phyloP scores from a whole-genome alignment of 2,888 invertebrate genomes.

The Pseudoips prasinana region DNA sequence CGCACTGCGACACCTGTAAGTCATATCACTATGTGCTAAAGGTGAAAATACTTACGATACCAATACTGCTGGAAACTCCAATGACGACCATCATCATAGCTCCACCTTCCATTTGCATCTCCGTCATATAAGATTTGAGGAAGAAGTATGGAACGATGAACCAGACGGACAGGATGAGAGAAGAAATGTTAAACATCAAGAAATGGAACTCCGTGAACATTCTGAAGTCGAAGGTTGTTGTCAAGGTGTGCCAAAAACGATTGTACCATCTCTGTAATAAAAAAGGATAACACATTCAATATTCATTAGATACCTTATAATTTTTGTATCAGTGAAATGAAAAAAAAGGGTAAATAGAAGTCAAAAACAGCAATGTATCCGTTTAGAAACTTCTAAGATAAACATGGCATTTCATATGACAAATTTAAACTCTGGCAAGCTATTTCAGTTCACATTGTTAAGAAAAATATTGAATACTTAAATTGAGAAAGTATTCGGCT shows the following conservation, averaged over 20 bases:
- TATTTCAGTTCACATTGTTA: no score
- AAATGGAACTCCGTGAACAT: conserved; percentile 91
- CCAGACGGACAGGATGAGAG: conserved; percentile 94
- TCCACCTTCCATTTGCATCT: conserved; percentile 85
- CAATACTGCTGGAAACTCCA: conserved; percentile 93
- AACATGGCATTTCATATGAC: conserved; percentile 22
- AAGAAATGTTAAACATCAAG: conserved; percentile 90
- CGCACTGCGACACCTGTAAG: no score
- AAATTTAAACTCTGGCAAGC: no score
- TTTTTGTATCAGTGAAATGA: no score
- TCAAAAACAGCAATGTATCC: background rate
- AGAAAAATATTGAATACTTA: no score
- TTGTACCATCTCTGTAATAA: conserved; percentile 87
- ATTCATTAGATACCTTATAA: no score
- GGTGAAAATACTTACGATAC: conserved; percentile 88
- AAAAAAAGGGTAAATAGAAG: background rate
- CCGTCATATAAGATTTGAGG: conserved; percentile 84
- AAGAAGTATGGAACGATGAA: conserved; percentile 97
- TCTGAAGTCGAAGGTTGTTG: conserved; percentile 89
- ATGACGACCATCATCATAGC: conserved; percentile 92
- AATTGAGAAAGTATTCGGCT: no score
- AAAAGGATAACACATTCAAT: no score
- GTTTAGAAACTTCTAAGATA: background rate
- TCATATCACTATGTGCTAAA: no score
- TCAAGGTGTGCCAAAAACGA: conserved; percentile 84